Evolutionary conservation across 2,113 vertebrate species (phyloP), one percentile per base, ranked within the genome.

Genomic region (Oryzias melastigma): DNA sequence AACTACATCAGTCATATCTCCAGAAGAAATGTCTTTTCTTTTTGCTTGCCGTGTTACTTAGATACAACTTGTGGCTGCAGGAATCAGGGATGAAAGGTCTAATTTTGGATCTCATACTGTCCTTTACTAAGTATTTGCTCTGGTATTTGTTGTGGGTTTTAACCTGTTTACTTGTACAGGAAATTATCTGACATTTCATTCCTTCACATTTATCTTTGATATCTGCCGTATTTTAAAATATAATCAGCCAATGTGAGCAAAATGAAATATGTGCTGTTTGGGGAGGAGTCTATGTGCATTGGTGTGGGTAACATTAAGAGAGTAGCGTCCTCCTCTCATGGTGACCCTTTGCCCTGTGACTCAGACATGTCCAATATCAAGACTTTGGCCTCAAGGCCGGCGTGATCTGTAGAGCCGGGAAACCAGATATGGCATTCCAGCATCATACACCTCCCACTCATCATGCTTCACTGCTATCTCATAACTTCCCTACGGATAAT

Each of bases 391-490:
- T 24, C 4, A 53, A 65, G 82, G 58, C 25, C 13, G 49, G 70
- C 72, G 82, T 85, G 76, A 82, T 77, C 61, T 46, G 46, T 27
- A 41, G 41, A 77, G 63, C 66, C 67, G 18, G 55, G 44, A 68
- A 63, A 83, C 70, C 71, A 47, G 67, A 78, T 73, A 65, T 67
- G 70, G 61, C 82, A 79, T 4, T 73, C 60, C 78, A 81, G 76
- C 70, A 65, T 75, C 70, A 66, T 56, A 62, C 62, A 72, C 68
- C 73, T 84, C 85, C 80, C 68, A 82, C 80, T 81, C 75, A 62
- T 68, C 73, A 67, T 68, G 78, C 70, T 75, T 70, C 62, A 71
- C 24, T 71, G 77, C 63, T 53, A 58, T 65, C 71, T 58, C 65
- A 50, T 20, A 54, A 61, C 70, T 58, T 57, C 77, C 62, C 66